Evolutionary conservation across 2,888 invertebrate species (phyloP), one percentile per base, ranked within the genome.

Genomic region (Tachystola acroxantha): DNA sequence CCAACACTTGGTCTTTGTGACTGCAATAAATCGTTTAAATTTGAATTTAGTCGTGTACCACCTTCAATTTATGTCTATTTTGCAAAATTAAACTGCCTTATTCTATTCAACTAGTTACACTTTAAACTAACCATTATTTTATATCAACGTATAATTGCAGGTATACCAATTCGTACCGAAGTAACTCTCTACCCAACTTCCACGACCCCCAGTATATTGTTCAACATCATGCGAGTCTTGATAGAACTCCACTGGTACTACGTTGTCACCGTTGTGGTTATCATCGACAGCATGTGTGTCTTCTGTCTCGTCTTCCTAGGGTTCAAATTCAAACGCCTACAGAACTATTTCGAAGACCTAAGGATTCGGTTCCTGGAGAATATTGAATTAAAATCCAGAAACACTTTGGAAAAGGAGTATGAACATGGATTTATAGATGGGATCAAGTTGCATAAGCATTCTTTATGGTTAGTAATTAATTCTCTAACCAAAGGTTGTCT

Each of bases 241-340:
- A 46, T 58, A 0, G 57, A 73, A 11, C 34, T 66, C 7, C 74
- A 76, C 42, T 77, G 75, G 71, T 78, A 67, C 55, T 64, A 44
- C 36, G 41, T 71, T 1, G 59, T 74, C 2, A 46, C 50, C 5
- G 53, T 66, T 22, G 75, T 78, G 77, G 20, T 51, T 0, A 29
- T 47, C 0, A 55, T 64, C 0, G 77, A 80, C 36, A 50, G 59
- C 7, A 41, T 77, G 1, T 61, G 62, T 2, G 43, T 68, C 2
- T 59, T 57, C 20, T 64, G 64, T 0, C 36, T 77, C 5, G 53
- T 70, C 0, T 64, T 58, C 40, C 43, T 63, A 1, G 57, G 58
- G 4, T 62, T 53, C 38, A 79, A 69, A 50, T 79, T 76, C 32
- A 68, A 56, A 36, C 44, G 58, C 0, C 41, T 72, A 5, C 57